Evolutionary conservation across 2,888 invertebrate species (phyloP).

Genomic region (Bruchidius siliquastri): DNA sequence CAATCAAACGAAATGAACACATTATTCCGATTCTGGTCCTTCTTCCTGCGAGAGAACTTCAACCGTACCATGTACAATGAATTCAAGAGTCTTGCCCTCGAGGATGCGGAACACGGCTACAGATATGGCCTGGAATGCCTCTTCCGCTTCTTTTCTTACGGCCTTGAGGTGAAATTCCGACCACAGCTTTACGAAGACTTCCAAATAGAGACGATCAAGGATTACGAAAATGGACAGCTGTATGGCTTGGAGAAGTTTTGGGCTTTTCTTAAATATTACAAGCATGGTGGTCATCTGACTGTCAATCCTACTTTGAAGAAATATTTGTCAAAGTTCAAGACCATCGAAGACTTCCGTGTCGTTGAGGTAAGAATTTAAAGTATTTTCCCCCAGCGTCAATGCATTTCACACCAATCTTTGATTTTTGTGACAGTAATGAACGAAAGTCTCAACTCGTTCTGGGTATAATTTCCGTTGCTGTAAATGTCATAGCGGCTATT

Average conservation of each 20-base stretch:
- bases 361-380: constrained; percentile 59
- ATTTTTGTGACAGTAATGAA: too few species aligned
- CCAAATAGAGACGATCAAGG: constrained; percentile 85
- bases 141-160: constrained; percentile 97
- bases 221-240: constrained; percentile 88
- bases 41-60: constrained; percentile 97
- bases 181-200: constrained; percentile 95
- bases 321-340: constrained; percentile 74
- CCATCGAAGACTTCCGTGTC: constrained; percentile 84
- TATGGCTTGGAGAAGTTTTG: constrained; percentile 99
- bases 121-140: constrained; percentile 81
- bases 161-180: constrained; percentile 92
- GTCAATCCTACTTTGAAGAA: constrained; percentile 70
- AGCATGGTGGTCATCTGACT: constrained; percentile 68
- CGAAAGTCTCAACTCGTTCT: too few species aligned
- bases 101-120: constrained; percentile 87
- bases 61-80: constrained; percentile 98
- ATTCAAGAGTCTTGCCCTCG: constrained; percentile 86
- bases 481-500: too few species aligned
- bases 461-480: too few species aligned
- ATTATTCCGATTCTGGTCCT: constrained; percentile 98
- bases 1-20: constrained; percentile 99
- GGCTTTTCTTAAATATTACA: constrained; percentile 97
- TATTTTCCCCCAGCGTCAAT: too few species aligned
- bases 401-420: too few species aligned